phyloP scores from a whole-genome alignment of 2,113 vertebrate genomes.

The Antennarius striatus region DNA sequence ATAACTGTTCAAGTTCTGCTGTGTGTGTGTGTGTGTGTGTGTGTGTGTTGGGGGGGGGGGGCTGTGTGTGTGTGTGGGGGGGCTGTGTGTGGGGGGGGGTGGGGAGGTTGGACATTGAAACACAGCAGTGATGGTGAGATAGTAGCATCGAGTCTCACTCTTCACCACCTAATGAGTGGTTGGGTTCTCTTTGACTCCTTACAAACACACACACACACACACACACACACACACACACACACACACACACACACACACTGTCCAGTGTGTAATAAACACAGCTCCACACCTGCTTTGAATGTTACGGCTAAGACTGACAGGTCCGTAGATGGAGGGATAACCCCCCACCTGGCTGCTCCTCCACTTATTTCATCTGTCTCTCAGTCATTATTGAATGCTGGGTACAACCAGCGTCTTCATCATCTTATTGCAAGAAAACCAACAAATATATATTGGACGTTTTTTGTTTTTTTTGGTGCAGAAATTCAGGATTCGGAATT shows the following conservation, averaged over 20 bases:
- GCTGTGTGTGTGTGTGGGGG: background rate
- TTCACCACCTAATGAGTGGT: constrained; percentile 80
- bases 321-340: constrained; percentile 67
- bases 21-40: constrained; percentile 18
- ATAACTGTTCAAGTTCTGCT: constrained; percentile 47
- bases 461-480: too few relatives aligned
- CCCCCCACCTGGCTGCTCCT: constrained; percentile 58
- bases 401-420: background rate
- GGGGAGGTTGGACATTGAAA: constrained; percentile 12
- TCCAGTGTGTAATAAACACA: constrained; percentile 47
- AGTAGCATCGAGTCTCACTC: constrained; percentile 71
- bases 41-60: constrained; percentile 24
- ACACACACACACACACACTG: constrained; percentile 20
- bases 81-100: background rate
- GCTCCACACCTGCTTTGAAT: constrained; percentile 79
- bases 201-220: constrained; percentile 25
- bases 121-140: constrained; percentile 43
- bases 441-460: too few relatives aligned
- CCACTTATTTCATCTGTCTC: constrained; percentile 30
- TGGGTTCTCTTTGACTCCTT: constrained; percentile 68
- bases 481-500: too few relatives aligned
- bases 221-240: constrained; percentile 25
- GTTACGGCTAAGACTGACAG: constrained; percentile 71
- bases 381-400: background rate
- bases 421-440: background rate